Evolutionary conservation across 2,113 vertebrate genomes (phyloP).

Genomic region (Arvicanthis niloticus): DNA sequence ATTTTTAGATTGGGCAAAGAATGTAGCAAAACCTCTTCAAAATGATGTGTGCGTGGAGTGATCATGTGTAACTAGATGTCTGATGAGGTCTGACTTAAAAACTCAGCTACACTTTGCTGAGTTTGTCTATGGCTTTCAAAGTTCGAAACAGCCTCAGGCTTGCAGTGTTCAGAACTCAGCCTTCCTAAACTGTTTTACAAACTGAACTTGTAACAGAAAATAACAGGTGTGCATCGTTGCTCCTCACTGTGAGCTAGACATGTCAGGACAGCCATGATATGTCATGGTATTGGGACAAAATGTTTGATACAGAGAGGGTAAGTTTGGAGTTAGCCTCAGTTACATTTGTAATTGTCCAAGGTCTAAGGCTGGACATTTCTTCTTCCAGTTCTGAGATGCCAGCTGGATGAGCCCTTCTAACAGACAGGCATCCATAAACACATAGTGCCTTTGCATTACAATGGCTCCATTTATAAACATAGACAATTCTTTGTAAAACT

Average conservation of each 20-base stretch:
- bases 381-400: not conserved
- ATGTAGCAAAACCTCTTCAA: not conserved
- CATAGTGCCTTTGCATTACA: not conserved
- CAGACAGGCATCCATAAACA: not conserved
- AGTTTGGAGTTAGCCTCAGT: not conserved
- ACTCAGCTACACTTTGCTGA: not conserved
- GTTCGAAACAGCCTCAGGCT: not conserved
- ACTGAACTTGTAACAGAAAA: not conserved
- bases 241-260: not conserved
- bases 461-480: not conserved
- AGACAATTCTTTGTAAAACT: not conserved
- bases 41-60: too few relatives aligned
- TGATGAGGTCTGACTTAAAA: not conserved
- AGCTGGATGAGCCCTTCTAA: not conserved
- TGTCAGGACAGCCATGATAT: not conserved
- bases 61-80: not conserved
- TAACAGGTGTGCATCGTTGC: not conserved
- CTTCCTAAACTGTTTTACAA: not conserved
- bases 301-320: not conserved
- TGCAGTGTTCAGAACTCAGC: not conserved
- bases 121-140: not conserved
- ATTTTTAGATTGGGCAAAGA: not conserved
- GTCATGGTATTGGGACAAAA: not conserved
- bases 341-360: not conserved
- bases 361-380: not conserved